Evolutionary conservation across 2,797 vertebrate genomes (phyloP).

Genomic region (Mormyrops attenuatus): DNA sequence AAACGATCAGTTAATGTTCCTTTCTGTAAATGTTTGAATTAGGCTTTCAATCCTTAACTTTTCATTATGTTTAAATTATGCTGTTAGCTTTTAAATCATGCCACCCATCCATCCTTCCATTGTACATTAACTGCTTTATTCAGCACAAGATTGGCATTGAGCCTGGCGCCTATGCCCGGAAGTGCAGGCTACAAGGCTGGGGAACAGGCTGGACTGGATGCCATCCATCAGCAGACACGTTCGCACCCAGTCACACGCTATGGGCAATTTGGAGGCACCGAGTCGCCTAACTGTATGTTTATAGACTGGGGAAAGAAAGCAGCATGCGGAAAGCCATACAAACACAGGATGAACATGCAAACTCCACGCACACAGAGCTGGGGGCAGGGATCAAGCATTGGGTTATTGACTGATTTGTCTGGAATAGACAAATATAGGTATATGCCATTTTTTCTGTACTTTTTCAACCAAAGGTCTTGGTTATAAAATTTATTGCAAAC

Average conservation of each 20-base stretch:
- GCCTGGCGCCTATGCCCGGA: neutral
- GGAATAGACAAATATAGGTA: neutral
- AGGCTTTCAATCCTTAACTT: neutral
- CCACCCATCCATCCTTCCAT: neutral
- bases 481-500: neutral
- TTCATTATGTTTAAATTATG: neutral
- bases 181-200: neutral
- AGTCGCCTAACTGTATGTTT: neutral
- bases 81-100: neutral
- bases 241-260: neutral
- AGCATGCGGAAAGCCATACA: neutral
- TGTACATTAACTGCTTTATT: neutral
- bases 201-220: neutral
- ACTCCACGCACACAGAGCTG: neutral
- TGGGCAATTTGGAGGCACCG: neutral
- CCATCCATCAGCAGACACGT: neutral
- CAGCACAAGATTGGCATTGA: neutral
- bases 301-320: neutral
- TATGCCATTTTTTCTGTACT: neutral
- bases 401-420: neutral
- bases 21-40: conserved; percentile 10
- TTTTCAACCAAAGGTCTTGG: neutral
- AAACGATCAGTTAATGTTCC: neutral
- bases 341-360: neutral
- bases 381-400: neutral